phyloP scores from a whole-genome alignment of 2,113 vertebrate species.

The Erinaceus europaeus region DNA sequence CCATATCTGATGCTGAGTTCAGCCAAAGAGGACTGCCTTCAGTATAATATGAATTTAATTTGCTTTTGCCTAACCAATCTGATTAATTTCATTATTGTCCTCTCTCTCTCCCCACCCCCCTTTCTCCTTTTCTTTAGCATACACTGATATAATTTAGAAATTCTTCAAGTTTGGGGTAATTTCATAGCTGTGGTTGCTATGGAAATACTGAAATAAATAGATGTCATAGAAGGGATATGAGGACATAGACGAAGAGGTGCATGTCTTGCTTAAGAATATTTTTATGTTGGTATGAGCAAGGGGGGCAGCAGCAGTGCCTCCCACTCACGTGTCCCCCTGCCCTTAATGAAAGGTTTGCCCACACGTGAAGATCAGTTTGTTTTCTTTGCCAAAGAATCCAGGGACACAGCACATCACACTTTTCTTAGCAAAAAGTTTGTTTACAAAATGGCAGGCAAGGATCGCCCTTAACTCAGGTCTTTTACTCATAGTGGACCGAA shows the following conservation, averaged over 20 bases:
- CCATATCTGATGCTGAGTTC: not conserved
- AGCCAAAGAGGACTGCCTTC: not conserved
- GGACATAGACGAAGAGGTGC: not conserved
- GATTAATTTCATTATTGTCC: constrained; percentile 1
- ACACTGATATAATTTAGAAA: constrained; percentile 8
- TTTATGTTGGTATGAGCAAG: not conserved
- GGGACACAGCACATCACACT: not conserved
- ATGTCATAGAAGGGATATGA: not conserved
- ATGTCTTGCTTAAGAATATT: not conserved
- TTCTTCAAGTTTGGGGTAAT: constrained; percentile 15
- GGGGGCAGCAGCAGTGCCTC: not conserved
- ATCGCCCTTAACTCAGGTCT: not conserved
- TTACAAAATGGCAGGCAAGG: constrained; percentile 21
- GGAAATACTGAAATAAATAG: constrained; percentile 29
- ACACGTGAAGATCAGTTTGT: not conserved
- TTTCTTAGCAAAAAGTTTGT: not conserved
- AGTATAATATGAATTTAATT: constrained; percentile 12
- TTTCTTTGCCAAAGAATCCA: not conserved
- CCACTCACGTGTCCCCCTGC: not conserved
- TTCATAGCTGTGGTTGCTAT: constrained; percentile 38
- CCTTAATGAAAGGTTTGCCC: not conserved
- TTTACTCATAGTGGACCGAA: not conserved
- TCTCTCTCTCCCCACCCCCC: too few relatives aligned
- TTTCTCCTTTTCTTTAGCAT: not conserved
- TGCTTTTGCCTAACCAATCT: not conserved